Base-by-base conservation (phyloP, 2,797 vertebrate genomes). In the Gallirallus australis region DNA sequence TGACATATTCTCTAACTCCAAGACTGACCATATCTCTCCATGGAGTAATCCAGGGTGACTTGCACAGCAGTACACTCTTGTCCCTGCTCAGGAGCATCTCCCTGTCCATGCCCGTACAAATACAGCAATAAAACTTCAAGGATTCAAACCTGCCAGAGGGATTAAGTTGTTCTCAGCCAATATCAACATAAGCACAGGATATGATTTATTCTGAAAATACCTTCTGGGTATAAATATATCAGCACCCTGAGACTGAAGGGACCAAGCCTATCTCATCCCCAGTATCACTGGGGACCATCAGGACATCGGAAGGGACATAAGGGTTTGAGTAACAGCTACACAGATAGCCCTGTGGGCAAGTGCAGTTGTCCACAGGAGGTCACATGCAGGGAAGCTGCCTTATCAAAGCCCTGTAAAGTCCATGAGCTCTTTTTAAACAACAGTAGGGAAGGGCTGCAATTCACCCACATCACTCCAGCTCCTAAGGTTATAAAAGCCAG, bases 281-380 rank as follows among this genome's bases (percentile, higher is more conserved):
- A 23, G 0, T 1, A 33, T 4, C 8, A 3, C 20, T 33, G 15
- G 25, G 15, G 31, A 65, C 20, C 75, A 57, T 1, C 66, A 78
- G 39, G 48, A n/a, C 17, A 28, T 2, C 61, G 40, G 27, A 24
- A 85, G 23, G 9, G 42, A 52, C 15, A 9, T 2, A 31, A 68
- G 16, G 15, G 33, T 35, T 20, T 17, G 47, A 61, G 35, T 24
- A 52, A 57, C 75, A 64, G 13, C 23, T n/a, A 6, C 61, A 47
- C 47, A 30, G 24, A 8, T 30, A 59, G 23, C 8, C 17, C 28
- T 21, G 35, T 27, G 33, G 11, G 64, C 57, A 40, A 78, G 42
- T 11, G 16, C 54, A 27, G 8, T 5, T 64, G 50, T 5, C 64
- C 48, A 68, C 15, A 54, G 7, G 39, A 48, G n/a, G 11, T 40